A percentile compares a stretch with the other conserved stretches of the same genome.
phyloP scores from a whole-genome alignment of 2,888 invertebrate genomes.

The Drosophila nr. fundita region DNA sequence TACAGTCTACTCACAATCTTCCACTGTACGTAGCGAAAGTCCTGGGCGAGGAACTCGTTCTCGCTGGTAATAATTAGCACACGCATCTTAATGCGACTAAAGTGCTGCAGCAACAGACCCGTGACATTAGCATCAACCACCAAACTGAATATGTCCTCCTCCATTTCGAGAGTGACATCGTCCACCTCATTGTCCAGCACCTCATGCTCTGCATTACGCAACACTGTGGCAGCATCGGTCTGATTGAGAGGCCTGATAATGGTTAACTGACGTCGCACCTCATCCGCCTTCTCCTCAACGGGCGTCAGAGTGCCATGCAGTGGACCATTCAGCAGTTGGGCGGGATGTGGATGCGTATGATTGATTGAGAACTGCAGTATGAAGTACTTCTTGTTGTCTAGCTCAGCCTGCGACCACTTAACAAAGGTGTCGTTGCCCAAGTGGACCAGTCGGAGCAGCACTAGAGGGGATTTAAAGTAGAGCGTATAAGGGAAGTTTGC shows the following conservation, averaged over 20 bases:
- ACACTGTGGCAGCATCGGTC: conserved; percentile 63
- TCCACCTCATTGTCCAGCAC: conserved; percentile 76
- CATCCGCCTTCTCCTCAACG: conserved; percentile 73
- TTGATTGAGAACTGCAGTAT: conserved; percentile 82
- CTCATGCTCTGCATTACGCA: conserved; percentile 78
- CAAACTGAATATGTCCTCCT: conserved; percentile 81
- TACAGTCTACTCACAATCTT: conserved; percentile 83
- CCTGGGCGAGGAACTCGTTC: conserved; percentile 82
- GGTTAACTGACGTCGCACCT: conserved; percentile 73
- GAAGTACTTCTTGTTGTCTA: conserved; percentile 82
- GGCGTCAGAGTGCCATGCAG: conserved; percentile 75
- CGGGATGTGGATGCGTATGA: conserved; percentile 81
- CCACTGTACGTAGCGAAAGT: conserved; percentile 84
- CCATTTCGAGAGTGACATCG: conserved; percentile 71
- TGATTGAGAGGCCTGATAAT: conserved; percentile 72
- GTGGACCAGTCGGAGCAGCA: conserved; percentile 77
- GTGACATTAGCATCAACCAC: conserved; percentile 84
- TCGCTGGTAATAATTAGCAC: conserved; percentile 83
- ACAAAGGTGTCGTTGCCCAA: conserved; percentile 80
- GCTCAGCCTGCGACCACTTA: conserved; percentile 80
- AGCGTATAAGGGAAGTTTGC: neutral
- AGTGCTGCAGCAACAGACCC: conserved; percentile 82
- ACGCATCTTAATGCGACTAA: conserved; percentile 80
- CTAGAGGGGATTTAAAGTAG: conserved; percentile 31
- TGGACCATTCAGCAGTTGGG: conserved; percentile 60